Conservation (phyloP, 2,797 vertebrate species). For the Malacoctenus gilli region DNA sequence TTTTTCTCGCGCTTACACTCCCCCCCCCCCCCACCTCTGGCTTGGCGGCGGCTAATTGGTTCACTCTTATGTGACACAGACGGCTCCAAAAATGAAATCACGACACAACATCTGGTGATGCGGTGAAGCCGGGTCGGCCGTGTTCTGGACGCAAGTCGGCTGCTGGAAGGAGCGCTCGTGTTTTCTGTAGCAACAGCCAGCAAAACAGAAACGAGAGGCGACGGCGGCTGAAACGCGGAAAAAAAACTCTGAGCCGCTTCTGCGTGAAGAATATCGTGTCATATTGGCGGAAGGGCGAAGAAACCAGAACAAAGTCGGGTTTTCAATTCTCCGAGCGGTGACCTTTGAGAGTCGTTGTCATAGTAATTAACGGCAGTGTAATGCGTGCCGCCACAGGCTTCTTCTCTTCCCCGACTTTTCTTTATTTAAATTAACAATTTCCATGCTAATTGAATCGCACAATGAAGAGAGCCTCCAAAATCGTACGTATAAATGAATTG, state of each 20-base stretch:
- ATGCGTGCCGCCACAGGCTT: conserved; percentile 2
- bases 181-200: conserved; percentile 42
- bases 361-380: conserved; percentile 2
- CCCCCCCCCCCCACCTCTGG: no score
- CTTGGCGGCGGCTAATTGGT: conserved; percentile 39
- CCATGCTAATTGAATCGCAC: conserved; percentile 40
- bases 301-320: no score
- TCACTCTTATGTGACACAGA: conserved; percentile 18
- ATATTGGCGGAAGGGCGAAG: no score
- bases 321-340: background rate
- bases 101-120: conserved; percentile 51
- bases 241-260: no score
- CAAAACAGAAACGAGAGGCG: conserved; percentile 32
- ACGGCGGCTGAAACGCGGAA: background rate
- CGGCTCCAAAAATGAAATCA: conserved; percentile 44
- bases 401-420: no score
- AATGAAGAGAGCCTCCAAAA: conserved; percentile 26
- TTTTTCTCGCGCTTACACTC: no score
- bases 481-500: conserved; percentile 26
- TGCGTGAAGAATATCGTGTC: background rate
- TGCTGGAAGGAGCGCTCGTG: conserved; percentile 3
- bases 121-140: conserved; percentile 25
- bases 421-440: conserved; percentile 30
- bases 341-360: conserved; percentile 8
- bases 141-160: conserved; percentile 24